Conservation (phyloP, 2,888 invertebrate species). For the Cecidostiba fungosa region DNA sequence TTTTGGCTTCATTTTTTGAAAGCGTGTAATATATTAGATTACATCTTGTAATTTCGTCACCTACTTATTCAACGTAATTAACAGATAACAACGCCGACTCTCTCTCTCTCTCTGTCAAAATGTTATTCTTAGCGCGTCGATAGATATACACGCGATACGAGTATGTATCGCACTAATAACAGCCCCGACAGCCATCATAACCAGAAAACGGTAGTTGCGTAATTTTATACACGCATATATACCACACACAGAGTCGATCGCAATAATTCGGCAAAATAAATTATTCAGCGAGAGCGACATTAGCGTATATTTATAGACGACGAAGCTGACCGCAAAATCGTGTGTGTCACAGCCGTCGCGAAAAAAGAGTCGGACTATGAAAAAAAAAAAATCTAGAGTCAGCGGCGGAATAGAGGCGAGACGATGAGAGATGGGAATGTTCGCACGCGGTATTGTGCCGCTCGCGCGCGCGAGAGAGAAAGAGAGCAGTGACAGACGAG, state of each 20-base stretch:
- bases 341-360: not conserved
- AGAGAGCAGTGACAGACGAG: slow-evolving; percentile 56
- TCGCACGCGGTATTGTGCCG: slow-evolving; percentile 46
- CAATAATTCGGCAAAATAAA: slow-evolving; percentile 45
- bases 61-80: no score
- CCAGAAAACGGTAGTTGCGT: slow-evolving; percentile 40
- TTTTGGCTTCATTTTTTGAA: no score
- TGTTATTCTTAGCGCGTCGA: no score
- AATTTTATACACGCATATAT: slow-evolving; percentile 1
- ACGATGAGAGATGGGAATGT: slow-evolving; percentile 56
- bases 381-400: not conserved
- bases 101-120: no score
- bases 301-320: slow-evolving; percentile 17
- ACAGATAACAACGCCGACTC: no score
- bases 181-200: no score
- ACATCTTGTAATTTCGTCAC: no score
- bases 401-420: slow-evolving; percentile 27
- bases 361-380: not conserved
- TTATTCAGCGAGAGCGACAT: not conserved
- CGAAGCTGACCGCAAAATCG: not conserved
- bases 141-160: no score
- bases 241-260: no score
- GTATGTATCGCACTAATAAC: no score
- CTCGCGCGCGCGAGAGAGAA: not conserved
- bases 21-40: no score